Percentiles rank a stretch among this genome's conserved stretches.
phyloP scores from a whole-genome alignment of 1,140 invertebrate genomes.

The Drosophila mojavensis region DNA sequence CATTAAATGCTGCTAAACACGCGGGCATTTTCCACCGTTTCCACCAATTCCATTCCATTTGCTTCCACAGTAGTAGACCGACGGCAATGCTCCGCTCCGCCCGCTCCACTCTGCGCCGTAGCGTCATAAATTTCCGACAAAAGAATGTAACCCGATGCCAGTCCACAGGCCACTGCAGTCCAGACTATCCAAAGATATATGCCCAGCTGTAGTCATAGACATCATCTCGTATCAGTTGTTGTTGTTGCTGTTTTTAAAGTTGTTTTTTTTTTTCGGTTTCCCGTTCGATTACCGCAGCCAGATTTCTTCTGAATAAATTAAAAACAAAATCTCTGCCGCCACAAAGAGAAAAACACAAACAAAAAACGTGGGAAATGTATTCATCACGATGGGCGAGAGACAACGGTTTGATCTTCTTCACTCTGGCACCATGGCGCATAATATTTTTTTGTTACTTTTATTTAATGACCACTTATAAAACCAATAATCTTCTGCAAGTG shows the following conservation, averaged over 20 bases:
- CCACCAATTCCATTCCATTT: constrained; percentile 52
- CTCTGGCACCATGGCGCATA: constrained; percentile 53
- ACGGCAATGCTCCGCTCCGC: constrained; percentile 21
- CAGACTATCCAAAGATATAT: constrained; percentile 1
- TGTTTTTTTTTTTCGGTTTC: constrained; percentile 41
- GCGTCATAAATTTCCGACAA: constrained; percentile 76
- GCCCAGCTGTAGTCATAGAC: constrained; percentile 24
- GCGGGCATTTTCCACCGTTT: constrained; percentile 81
- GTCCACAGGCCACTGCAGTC: constrained; percentile 8
- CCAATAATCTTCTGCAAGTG: constrained; percentile 54
- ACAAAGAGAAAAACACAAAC: background rate
- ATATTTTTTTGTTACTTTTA: constrained; percentile 64
- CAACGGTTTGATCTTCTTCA: constrained; percentile 11
- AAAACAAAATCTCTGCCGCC: constrained; percentile 65
- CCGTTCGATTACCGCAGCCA: constrained; percentile 70
- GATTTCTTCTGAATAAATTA: constrained; percentile 84
- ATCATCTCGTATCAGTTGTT: constrained; percentile 13
- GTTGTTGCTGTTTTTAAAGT: constrained; percentile 25
- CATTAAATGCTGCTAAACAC: constrained; percentile 83
- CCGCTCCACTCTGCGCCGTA: constrained; percentile 17
- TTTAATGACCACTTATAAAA: constrained; percentile 67
- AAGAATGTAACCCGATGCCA: constrained; percentile 76
- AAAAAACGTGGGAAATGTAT: constrained; percentile 78
- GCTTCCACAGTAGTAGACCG: constrained; percentile 52
- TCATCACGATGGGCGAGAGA: constrained; percentile 46